Percentiles rank a stretch among this genome's conserved stretches.
These are phyloP conservation scores for Strigamia maritima DNA, from an alignment of 2,888 invertebrate genomes.

Conservation along the genomic window DNA sequence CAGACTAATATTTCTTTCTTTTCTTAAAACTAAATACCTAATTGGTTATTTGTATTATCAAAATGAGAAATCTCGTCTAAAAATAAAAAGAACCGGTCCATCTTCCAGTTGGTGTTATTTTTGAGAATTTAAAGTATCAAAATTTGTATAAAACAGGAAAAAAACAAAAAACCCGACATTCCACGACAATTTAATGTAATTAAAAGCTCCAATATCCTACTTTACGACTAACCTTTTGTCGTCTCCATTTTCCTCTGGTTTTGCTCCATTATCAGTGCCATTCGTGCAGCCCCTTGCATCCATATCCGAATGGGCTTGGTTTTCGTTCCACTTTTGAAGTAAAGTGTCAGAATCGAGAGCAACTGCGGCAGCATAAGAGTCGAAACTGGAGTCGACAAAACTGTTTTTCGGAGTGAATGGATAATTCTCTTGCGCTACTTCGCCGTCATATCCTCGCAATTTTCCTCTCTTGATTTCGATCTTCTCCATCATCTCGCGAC, in stretches of 20 bases:
- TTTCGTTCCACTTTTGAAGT: conserved; percentile 20
- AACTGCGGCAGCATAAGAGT: conserved; percentile 43
- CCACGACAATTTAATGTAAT: background rate
- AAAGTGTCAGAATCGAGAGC: conserved; percentile 42
- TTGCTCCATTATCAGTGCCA: conserved; percentile 4
- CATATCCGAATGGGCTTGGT: background rate
- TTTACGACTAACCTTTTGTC: conserved; percentile 15
- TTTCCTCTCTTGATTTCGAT: conserved; percentile 53
- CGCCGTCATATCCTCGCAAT: conserved; percentile 47
- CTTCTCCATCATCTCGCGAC: conserved; percentile 54
- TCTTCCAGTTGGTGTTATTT: background rate
- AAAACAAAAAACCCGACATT: no score
- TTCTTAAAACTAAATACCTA: background rate
- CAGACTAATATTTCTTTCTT: background rate
- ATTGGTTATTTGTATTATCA: background rate
- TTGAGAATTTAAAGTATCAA: background rate
- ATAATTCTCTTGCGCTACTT: conserved; percentile 44
- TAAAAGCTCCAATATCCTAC: background rate
- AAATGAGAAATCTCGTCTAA: background rate
- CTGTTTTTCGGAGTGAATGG: conserved; percentile 54
- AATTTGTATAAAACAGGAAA: background rate
- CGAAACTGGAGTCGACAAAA: conserved; percentile 49
- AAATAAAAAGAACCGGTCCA: background rate
- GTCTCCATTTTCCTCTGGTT: conserved; percentile 17
- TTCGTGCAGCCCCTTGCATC: background rate